A percentile compares a stretch with the other conserved stretches of the same genome.
Conservation (phyloP, 2,797 vertebrate genomes). For the Aulostomus chinensis region DNA sequence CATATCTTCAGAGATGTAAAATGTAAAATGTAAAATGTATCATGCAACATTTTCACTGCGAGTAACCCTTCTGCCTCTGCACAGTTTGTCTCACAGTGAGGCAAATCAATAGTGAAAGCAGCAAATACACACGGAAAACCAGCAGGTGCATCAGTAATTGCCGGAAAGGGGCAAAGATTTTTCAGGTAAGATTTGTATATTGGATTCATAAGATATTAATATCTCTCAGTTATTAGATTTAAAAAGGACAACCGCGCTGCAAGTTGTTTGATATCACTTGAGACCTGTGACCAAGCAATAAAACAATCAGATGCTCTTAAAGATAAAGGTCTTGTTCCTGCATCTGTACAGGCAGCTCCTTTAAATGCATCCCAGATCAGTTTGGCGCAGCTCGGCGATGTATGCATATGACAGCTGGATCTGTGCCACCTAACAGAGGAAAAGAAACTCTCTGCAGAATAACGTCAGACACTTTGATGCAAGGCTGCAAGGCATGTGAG, state of each 20-base stretch:
- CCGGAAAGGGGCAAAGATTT: slow-evolving; percentile 50
- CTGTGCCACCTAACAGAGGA: slow-evolving; percentile 1
- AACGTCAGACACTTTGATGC: slow-evolving; percentile 37
- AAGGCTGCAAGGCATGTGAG: slow-evolving; percentile 29
- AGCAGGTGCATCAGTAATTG: slow-evolving; percentile 56
- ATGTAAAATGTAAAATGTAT: slow-evolving; percentile 14
- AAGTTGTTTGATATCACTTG: slow-evolving; percentile 12
- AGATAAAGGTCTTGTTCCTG: slow-evolving; percentile 38
- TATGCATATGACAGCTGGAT: slow-evolving; percentile 35
- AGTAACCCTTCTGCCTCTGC: slow-evolving; percentile 15
- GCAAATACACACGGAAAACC: slow-evolving; percentile 59
- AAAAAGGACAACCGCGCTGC: slow-evolving; percentile 22
- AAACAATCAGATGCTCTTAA: slow-evolving; percentile 24
- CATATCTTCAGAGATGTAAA: too few species aligned
- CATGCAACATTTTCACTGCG: slow-evolving; percentile 10
- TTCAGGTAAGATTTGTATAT: slow-evolving; percentile 22
- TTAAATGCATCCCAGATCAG: slow-evolving; percentile 8
- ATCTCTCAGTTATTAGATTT: slow-evolving; percentile 20
- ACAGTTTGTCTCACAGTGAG: slow-evolving; percentile 44
- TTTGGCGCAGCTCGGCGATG: slow-evolving; percentile 17
- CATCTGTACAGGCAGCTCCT: not conserved
- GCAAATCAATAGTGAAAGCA: slow-evolving; percentile 63
- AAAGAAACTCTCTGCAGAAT: slow-evolving; percentile 18
- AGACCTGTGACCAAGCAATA: slow-evolving; percentile 40
- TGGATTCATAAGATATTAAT: slow-evolving; percentile 47